These are phyloP conservation scores for Saxidomus purpurata DNA, from an alignment of 1,140 invertebrate species.

Conservation along the genomic window DNA sequence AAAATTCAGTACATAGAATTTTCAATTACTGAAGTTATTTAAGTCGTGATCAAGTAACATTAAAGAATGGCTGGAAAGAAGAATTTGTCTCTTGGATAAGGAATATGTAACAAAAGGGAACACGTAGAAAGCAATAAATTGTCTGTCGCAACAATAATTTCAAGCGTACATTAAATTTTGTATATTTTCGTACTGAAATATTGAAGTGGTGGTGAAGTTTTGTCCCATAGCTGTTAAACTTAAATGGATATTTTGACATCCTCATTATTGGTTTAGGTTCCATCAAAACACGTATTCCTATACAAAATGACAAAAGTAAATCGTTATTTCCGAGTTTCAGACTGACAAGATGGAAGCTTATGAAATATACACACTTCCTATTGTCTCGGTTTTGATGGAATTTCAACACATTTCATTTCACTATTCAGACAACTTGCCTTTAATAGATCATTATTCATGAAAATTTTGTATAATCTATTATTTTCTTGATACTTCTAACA, in stretches of 20 bases:
- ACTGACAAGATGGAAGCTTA: not conserved
- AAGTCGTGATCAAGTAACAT: too few species aligned
- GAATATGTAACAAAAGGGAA: too few species aligned
- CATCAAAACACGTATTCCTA: not conserved
- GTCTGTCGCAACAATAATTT: too few species aligned
- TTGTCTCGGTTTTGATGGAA: constrained; percentile 19
- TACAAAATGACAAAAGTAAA: not conserved
- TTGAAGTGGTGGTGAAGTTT: constrained; percentile 1
- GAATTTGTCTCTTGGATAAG: too few species aligned
- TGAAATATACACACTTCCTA: not conserved
- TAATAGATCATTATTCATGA: not conserved
- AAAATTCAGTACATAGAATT: too few species aligned
- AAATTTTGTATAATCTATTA: not conserved
- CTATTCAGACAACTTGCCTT: not conserved
- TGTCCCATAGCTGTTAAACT: not conserved
- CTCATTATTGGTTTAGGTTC: not conserved
- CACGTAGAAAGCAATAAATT: too few species aligned
- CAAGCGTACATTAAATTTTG: not conserved
- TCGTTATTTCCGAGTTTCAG: not conserved
- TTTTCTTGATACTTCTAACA: not conserved
- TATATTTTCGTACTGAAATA: too few species aligned
- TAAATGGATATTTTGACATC: not conserved
- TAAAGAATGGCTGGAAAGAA: too few species aligned
- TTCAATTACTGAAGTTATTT: too few species aligned
- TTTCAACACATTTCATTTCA: constrained; percentile 8